phyloP scores from a whole-genome alignment of 2,888 invertebrate species.

The Tipula helvola region DNA sequence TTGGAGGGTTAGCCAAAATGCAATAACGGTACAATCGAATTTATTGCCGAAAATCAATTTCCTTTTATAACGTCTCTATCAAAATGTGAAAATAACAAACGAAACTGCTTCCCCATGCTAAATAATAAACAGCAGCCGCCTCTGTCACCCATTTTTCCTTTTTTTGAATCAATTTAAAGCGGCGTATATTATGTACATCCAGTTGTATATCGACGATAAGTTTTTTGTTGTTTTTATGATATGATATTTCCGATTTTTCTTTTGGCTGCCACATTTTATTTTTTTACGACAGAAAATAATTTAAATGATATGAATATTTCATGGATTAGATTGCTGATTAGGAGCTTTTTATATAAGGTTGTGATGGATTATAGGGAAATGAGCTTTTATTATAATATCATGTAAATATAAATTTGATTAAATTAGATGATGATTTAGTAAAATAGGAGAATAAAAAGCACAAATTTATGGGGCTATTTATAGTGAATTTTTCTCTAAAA shows the following conservation, averaged over 20 bases:
- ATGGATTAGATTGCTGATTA: not conserved
- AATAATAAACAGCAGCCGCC: not conserved
- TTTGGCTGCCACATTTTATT: not conserved
- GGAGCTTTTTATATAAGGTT: not conserved
- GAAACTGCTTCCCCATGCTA: not conserved
- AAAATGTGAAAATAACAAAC: not conserved
- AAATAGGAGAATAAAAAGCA: not conserved
- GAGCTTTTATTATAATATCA: not conserved
- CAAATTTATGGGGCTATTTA: too few relatives aligned
- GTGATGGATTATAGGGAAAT: not conserved
- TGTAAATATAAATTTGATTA: not conserved
- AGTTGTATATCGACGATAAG: not conserved
- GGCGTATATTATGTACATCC: not conserved
- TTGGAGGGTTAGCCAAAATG: not conserved
- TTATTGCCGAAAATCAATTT: not conserved
- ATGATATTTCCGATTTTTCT: not conserved
- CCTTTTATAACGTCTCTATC: not conserved
- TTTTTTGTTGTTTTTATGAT: not conserved
- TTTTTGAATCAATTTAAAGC: not conserved
- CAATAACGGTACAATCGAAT: not conserved
- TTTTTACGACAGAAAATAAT: constrained; percentile 4
- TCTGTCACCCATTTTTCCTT: not conserved
- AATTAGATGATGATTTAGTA: not conserved
- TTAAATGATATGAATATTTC: not conserved
- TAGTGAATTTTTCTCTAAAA: too few relatives aligned